phyloP scores from a whole-genome alignment of 2,797 vertebrate genomes.

The Podargus strigoides region DNA sequence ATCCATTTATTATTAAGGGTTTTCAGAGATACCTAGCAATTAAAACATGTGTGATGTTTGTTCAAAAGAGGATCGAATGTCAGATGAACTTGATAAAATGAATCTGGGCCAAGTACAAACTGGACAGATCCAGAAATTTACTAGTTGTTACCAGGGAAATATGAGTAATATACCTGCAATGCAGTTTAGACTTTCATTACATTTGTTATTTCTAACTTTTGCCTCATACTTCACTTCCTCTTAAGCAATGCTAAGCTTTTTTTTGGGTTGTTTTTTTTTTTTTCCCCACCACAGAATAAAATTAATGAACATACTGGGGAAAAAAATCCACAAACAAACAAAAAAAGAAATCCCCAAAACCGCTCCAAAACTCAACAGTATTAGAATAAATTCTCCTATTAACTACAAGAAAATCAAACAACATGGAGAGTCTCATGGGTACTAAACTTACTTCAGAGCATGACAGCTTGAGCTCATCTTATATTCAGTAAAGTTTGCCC shows the following conservation, averaged over 20 bases:
- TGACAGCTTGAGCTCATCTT: slow-evolving; percentile 42
- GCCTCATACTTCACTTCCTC: background rate
- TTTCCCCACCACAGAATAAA: background rate
- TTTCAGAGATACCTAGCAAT: background rate
- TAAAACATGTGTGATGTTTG: background rate
- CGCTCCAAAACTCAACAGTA: background rate
- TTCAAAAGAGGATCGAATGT: background rate
- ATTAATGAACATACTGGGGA: background rate
- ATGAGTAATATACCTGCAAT: background rate
- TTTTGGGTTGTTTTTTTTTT: background rate
- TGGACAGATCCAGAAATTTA: background rate
- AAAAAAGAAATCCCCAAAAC: background rate
- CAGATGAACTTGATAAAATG: background rate
- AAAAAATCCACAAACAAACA: background rate
- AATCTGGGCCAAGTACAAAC: background rate
- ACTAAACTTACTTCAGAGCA: background rate
- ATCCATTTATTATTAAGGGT: background rate
- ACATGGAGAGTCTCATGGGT: background rate
- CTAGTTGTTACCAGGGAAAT: background rate
- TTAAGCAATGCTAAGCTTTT: background rate
- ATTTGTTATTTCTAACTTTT: background rate
- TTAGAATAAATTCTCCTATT: background rate
- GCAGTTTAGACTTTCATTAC: background rate
- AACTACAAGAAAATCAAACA: slow-evolving; percentile 13
- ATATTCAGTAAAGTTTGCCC: slow-evolving; percentile 20